These are phyloP conservation scores for Pecten maximus DNA, from an alignment of 2,888 invertebrate species.

Conservation along the genomic window DNA sequence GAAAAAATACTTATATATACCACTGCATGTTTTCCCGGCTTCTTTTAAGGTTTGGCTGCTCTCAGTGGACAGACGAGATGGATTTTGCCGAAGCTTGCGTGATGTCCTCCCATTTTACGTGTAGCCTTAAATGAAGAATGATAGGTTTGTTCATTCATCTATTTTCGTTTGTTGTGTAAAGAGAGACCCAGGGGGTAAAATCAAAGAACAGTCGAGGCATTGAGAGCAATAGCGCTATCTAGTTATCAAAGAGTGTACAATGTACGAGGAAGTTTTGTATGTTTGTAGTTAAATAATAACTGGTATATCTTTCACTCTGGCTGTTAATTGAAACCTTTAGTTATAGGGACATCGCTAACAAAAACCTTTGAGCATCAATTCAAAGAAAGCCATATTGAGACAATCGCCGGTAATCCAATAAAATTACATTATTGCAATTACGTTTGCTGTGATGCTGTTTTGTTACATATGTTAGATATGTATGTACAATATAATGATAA, in stretches of 20 bases:
- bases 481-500: no score
- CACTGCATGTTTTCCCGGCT: not conserved
- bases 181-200: not conserved
- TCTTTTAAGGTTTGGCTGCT: not conserved
- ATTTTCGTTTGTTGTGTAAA: conserved; percentile 7
- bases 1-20: no score
- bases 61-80: not conserved
- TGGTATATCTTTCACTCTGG: not conserved
- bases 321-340: not conserved
- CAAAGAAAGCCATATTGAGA: not conserved
- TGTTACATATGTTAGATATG: no score
- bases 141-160: conserved; percentile 25
- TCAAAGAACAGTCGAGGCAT: not conserved
- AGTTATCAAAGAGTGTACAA: not conserved
- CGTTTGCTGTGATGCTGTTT: no score
- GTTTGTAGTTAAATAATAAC: not conserved
- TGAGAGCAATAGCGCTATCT: not conserved
- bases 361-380: not conserved
- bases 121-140: conserved; percentile 10
- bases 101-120: not conserved
- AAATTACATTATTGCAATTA: no score
- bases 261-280: not conserved
- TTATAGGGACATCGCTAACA: not conserved
- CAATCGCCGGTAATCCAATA: not conserved
- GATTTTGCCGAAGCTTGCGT: conserved; percentile 9